Evolutionary conservation across 2,888 invertebrate genomes (phyloP).

Genomic region (Campopleginae sp.): DNA sequence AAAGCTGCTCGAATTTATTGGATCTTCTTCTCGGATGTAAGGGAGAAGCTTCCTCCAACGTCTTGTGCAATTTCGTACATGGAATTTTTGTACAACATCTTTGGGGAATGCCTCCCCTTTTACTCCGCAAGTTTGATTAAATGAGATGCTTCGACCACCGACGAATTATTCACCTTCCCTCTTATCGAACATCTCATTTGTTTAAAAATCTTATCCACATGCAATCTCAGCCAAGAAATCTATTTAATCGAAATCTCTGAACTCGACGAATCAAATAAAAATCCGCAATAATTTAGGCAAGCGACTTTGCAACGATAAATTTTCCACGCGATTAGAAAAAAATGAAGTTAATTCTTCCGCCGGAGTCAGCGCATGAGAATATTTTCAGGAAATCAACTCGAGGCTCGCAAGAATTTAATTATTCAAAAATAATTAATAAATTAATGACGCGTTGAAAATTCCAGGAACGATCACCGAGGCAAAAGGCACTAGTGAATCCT

Average conservation of each 20-base stretch:
- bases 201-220: background rate
- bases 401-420: too few species aligned
- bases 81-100: constrained; percentile 57
- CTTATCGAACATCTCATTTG: background rate
- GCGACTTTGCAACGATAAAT: background rate
- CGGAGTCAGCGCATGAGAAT: too few species aligned
- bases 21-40: constrained; percentile 62
- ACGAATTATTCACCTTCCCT: background rate
- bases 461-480: too few species aligned
- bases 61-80: constrained; percentile 72
- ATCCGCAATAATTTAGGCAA: background rate
- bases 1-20: constrained; percentile 76
- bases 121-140: constrained; percentile 18
- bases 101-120: constrained; percentile 45
- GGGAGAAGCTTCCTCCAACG: constrained; percentile 52
- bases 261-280: background rate
- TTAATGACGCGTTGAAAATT: too few species aligned
- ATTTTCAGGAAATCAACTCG: too few species aligned
- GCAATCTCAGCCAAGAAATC: background rate
- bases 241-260: background rate
- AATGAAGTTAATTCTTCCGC: too few species aligned
- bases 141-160: constrained; percentile 1
- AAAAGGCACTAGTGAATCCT: too few species aligned
- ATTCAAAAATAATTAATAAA: too few species aligned
- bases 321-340: background rate